A percentile compares a stretch with the other conserved stretches of the same genome.
Evolutionary conservation across 64 coral and sea anemone species (phyloP).

Genomic region (Exaiptasia diaphana): DNA sequence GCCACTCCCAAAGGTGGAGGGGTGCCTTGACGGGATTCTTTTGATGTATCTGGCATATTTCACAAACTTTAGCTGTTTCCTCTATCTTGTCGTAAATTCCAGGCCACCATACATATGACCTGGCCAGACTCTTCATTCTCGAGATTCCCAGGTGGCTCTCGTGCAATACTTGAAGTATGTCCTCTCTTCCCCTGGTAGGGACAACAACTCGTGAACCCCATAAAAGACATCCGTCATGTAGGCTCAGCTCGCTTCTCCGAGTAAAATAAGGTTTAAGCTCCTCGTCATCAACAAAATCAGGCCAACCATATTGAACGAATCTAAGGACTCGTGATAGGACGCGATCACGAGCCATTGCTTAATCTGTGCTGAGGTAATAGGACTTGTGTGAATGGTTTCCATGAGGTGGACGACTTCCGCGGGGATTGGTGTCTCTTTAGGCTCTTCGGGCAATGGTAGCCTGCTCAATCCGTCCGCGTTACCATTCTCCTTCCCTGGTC

Average conservation of each 20-base stretch:
- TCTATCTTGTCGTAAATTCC: neutral
- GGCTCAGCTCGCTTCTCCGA: slow-evolving; percentile 2
- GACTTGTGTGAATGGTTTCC: slow-evolving; percentile 1
- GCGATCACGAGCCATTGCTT: slow-evolving; percentile 17
- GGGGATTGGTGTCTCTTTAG: neutral
- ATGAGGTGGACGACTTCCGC: neutral
- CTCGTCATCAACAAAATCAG: slow-evolving; percentile 3
- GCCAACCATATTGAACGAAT: slow-evolving; percentile 8
- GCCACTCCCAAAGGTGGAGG: slow-evolving; percentile 39
- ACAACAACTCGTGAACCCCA: slow-evolving; percentile 26
- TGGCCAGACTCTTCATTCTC: slow-evolving; percentile 9
- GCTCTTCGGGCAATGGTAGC: neutral
- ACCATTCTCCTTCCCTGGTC: neutral
- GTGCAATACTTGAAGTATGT: neutral
- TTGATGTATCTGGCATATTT: slow-evolving; percentile 5
- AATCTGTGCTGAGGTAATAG: neutral
- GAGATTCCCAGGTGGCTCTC: slow-evolving; percentile 17
- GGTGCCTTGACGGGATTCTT: slow-evolving; percentile 5
- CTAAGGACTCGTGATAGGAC: slow-evolving; percentile 8
- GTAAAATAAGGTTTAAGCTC: slow-evolving; percentile 29
- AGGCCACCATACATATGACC: slow-evolving; percentile 25
- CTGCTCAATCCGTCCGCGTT: slow-evolving; percentile 2
- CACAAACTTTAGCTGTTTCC: neutral
- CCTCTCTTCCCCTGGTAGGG: neutral
- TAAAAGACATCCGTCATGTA: slow-evolving; percentile 29